Percentiles rank a stretch among this genome's conserved stretches.
Conservation (phyloP, 1,140 invertebrate genomes). For the Diorhabda sublineata region DNA sequence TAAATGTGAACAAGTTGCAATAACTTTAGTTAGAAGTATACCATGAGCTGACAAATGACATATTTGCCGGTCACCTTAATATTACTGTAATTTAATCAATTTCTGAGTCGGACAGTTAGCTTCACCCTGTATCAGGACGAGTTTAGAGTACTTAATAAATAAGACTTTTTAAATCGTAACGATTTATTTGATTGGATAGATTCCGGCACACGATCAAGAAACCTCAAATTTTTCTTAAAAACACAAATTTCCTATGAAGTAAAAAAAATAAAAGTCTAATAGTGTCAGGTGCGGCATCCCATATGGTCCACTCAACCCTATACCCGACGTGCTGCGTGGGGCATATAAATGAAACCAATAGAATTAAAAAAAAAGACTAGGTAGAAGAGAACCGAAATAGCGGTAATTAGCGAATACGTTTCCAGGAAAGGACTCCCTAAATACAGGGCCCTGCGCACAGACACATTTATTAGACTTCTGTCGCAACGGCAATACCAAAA, state of each 20-base stretch:
- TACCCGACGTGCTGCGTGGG: background rate
- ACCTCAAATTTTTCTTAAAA: background rate
- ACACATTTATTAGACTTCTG: conserved; percentile 1
- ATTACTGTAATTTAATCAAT: too few relatives aligned
- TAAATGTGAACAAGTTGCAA: too few relatives aligned
- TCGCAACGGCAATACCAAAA: conserved; percentile 21
- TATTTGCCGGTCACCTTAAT: too few relatives aligned
- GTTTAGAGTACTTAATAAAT: too few relatives aligned
- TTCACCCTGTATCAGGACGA: too few relatives aligned
- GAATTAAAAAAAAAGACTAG: conserved; percentile 11
- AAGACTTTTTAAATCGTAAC: too few relatives aligned
- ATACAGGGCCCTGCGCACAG: conserved; percentile 21
- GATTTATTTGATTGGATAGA: too few relatives aligned
- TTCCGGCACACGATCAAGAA: background rate
- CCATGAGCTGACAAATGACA: too few relatives aligned
- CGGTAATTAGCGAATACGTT: conserved; percentile 25
- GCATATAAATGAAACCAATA: conserved; percentile 5
- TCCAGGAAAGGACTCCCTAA: conserved; percentile 27
- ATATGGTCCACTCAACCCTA: background rate
- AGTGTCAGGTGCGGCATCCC: background rate
- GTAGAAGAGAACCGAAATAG: conserved; percentile 19
- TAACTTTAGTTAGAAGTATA: too few relatives aligned
- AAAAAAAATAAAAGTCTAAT: background rate
- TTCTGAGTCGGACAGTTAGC: too few relatives aligned
- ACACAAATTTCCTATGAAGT: background rate